Base-by-base conservation (phyloP, 2,113 vertebrate genomes). In the Calonectris borealis region DNA sequence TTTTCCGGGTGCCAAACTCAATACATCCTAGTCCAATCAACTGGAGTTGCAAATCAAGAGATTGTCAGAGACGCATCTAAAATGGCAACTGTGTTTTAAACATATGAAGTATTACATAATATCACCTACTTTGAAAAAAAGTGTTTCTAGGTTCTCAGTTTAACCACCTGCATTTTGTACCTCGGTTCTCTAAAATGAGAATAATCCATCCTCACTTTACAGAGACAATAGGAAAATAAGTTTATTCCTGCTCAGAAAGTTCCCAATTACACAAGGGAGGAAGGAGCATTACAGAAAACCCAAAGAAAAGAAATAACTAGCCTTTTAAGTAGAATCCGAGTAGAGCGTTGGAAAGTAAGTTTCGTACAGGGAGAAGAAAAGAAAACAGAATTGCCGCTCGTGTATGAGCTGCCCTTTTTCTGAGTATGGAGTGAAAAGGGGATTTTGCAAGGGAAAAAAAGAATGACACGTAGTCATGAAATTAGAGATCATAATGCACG, bases 1-100 rank as follows among this genome's bases (percentile, higher is more conserved):
- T 95, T 97, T 97, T 95, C 95, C 94, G 91, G 94, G 93, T 97
- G 95, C 96, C 96, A 97, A 96, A 97, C 96, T 97, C 96, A 97
- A 95, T 96, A 97, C 96, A 97, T 96, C 96, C 95, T 94, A 97
- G 95, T 95, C 96, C 95, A 96, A 96, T 91, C 96, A 97, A 96
- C 91, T 95, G 95, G 95, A 97, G 95, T 95, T 96, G 94, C 96
- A 97, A 97, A 96, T 95, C 95, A 96, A 96, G 95, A 96, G 89
- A 96, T 91, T 89, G 90, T 96, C 95, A 94, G 96, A 97, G 95
- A 97, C 94, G 94, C 95, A 96, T 96, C 93, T 97, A 97, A 97
- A 97, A 97, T 96, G 84, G 95, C 96, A 97, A 96, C 95, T 90
- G 96, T 81, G 96, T 96, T 97, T 97, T 95, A 97, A 97, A 96